Evolutionary conservation across 1,140 invertebrate genomes (phyloP).

Genomic region (Cheumatopsyche charites): DNA sequence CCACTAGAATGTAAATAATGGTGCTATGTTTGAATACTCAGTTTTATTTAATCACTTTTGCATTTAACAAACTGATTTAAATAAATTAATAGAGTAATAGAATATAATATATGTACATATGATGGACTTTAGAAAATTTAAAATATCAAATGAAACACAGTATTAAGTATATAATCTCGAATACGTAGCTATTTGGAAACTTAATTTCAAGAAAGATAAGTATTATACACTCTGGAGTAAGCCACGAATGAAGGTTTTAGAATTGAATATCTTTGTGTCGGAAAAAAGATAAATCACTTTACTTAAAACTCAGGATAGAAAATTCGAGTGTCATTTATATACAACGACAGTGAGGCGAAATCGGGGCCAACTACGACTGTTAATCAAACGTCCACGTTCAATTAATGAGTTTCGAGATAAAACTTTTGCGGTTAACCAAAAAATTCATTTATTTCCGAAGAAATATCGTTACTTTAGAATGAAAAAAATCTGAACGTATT

Average conservation of each 20-base stretch:
- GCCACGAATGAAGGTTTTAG: too few species aligned
- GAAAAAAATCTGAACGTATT: too few species aligned
- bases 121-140: too few species aligned
- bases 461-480: too few species aligned
- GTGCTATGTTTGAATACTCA: constrained; percentile 4
- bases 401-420: constrained; percentile 5
- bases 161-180: too few species aligned
- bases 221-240: too few species aligned
- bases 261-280: not conserved
- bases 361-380: constrained; percentile 4
- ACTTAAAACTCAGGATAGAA: not conserved
- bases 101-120: too few species aligned
- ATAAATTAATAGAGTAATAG: constrained; percentile 6
- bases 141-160: too few species aligned
- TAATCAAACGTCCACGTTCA: constrained; percentile 24
- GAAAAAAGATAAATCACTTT: constrained; percentile 15
- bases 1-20: constrained; percentile 6
- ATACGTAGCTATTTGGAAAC: too few species aligned
- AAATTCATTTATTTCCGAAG: too few species aligned
- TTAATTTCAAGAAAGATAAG: too few species aligned
- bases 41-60: not conserved
- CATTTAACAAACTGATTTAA: not conserved
- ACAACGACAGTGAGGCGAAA: not conserved
- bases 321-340: constrained; percentile 15
- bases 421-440: constrained; percentile 1